phyloP scores from a whole-genome alignment of 2,797 vertebrate species.

The Poeciliopsis presidionis region DNA sequence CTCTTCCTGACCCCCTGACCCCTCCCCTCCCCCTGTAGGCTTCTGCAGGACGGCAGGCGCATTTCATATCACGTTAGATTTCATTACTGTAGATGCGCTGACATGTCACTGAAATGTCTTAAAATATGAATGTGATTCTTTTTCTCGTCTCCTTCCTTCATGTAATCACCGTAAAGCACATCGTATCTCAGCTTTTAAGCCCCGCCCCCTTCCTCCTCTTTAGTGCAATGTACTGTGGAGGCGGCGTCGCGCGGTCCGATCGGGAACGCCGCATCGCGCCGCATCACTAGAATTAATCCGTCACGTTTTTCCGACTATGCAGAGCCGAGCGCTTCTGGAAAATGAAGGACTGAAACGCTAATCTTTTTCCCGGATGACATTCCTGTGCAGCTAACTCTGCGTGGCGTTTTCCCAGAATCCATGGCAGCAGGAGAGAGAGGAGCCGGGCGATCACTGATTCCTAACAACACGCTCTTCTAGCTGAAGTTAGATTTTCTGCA shows the following conservation, averaged over 20 bases:
- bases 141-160: constrained; percentile 49
- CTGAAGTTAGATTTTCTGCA: background rate
- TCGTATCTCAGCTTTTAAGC: constrained; percentile 41
- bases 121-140: constrained; percentile 79
- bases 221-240: constrained; percentile 68
- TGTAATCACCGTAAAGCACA: constrained; percentile 57
- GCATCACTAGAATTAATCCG: constrained; percentile 6
- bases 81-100: constrained; percentile 76
- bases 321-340: constrained; percentile 50
- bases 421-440: too few relatives aligned
- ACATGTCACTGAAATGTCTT: constrained; percentile 81
- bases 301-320: constrained; percentile 59
- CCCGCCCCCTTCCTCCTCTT: constrained; percentile 24
- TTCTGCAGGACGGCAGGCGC: constrained; percentile 62
- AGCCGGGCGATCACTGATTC: too few relatives aligned
- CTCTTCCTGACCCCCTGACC: constrained; percentile 6
- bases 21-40: constrained; percentile 52
- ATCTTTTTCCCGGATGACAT: constrained; percentile 28
- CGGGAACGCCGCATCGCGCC: too few relatives aligned
- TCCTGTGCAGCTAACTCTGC: constrained; percentile 32
- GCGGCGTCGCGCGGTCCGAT: too few relatives aligned
- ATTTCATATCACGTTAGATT: constrained; percentile 73
- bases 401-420: constrained; percentile 26
- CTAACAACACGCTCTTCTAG: too few relatives aligned
- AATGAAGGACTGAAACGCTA: constrained; percentile 41